Evolutionary conservation across 2,797 vertebrate genomes (phyloP).

Genomic region (Amniataba percoides): DNA sequence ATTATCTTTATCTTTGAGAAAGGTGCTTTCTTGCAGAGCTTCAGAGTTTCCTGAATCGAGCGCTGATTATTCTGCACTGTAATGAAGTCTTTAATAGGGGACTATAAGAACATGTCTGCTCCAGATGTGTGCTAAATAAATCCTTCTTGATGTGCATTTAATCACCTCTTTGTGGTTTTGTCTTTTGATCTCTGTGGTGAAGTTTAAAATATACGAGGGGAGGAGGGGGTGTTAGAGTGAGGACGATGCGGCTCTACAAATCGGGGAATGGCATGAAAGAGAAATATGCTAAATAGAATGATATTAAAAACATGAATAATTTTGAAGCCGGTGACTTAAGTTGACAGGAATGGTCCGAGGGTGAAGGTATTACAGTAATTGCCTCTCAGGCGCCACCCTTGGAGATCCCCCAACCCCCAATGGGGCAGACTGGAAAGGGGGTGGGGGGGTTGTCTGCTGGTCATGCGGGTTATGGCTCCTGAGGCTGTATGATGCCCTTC

Average conservation of each 20-base stretch:
- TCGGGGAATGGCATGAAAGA: constrained; percentile 41
- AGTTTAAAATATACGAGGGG: constrained; percentile 68
- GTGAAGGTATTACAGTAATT: constrained; percentile 79
- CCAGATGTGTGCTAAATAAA: constrained; percentile 76
- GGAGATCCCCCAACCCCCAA: constrained; percentile 44
- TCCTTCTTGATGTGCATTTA: constrained; percentile 78
- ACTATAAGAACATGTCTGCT: constrained; percentile 59
- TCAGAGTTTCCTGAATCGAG: constrained; percentile 22
- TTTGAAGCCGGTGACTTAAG: constrained; percentile 51
- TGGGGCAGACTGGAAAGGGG: constrained; percentile 35
- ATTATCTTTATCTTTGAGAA: constrained; percentile 24
- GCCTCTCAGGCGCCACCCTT: constrained; percentile 60
- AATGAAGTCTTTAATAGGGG: constrained; percentile 72
- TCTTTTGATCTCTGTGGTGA: constrained; percentile 80
- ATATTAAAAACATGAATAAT: constrained; percentile 62
- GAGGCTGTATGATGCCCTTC: constrained; percentile 67
- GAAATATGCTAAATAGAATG: constrained; percentile 65
- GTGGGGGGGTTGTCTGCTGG: constrained; percentile 40
- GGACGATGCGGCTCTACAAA: constrained; percentile 40
- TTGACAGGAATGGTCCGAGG: constrained; percentile 69
- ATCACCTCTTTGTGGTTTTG: constrained; percentile 75
- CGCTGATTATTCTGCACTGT: constrained; percentile 49
- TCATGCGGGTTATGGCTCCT: constrained; percentile 62
- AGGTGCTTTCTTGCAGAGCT: background rate
- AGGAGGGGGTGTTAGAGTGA: constrained; percentile 11